phyloP scores from a whole-genome alignment of 2,797 vertebrate species.

The Myiotriccus ornatus region DNA sequence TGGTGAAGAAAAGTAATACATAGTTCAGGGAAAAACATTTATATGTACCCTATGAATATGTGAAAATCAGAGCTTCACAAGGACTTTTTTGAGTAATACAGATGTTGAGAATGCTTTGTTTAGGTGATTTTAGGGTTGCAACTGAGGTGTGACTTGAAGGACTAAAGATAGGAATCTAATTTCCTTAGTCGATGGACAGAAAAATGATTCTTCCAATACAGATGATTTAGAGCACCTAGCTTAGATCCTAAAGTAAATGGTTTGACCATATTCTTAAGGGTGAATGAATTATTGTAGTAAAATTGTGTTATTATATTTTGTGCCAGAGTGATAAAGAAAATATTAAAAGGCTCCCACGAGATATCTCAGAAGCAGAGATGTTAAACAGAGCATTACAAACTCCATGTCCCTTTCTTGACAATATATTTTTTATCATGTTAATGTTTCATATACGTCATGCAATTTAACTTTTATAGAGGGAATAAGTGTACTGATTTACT shows the following conservation, averaged over 20 bases:
- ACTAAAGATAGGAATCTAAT: background rate
- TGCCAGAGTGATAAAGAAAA: conserved; percentile 10
- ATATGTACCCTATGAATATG: background rate
- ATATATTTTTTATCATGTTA: conserved; percentile 10
- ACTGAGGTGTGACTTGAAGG: background rate
- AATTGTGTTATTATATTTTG: background rate
- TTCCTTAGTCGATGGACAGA: background rate
- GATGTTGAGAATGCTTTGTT: background rate
- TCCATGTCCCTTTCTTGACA: background rate
- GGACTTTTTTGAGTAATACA: background rate
- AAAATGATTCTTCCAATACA: conserved; percentile 1
- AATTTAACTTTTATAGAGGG: conserved; percentile 19
- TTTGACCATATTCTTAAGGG: background rate
- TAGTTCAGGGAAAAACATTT: background rate
- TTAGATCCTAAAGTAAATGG: background rate
- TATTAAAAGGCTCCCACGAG: background rate
- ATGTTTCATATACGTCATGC: background rate
- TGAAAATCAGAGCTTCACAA: background rate
- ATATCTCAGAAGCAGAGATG: background rate
- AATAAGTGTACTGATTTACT: conserved; percentile 16
- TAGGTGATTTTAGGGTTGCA: background rate
- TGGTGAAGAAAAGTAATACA: background rate
- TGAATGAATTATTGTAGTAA: conserved; percentile 2
- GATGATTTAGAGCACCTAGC: background rate
- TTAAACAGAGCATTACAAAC: conserved; percentile 32